Conservation (phyloP, 1,140 invertebrate species). For the Apis cerana region DNA sequence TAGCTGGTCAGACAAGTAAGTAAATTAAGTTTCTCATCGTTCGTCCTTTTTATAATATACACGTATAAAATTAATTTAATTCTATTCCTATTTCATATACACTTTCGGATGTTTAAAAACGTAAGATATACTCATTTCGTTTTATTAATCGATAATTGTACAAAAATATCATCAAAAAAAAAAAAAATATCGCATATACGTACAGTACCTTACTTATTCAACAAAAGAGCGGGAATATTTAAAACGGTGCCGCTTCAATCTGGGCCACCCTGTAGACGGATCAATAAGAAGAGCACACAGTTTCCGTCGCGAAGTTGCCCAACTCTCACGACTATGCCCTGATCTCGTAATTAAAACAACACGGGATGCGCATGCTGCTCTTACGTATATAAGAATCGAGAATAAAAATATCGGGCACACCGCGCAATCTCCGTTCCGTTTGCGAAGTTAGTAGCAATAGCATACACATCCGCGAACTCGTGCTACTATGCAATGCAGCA, state of each 20-base stretch:
- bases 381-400: not conserved
- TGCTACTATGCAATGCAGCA: slow-evolving; percentile 16
- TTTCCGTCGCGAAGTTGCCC: slow-evolving; percentile 10
- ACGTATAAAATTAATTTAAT: not conserved
- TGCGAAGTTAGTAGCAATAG: not conserved
- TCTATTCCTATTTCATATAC: not conserved
- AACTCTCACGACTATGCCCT: not conserved
- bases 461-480: slow-evolving; percentile 8
- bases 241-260: not conserved
- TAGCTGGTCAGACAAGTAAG: not conserved
- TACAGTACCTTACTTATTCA: too few relatives aligned
- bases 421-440: not conserved
- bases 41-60: too few relatives aligned
- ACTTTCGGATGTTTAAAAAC: not conserved
- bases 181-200: too few relatives aligned
- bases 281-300: slow-evolving; percentile 9
- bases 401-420: slow-evolving; percentile 8
- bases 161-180: too few relatives aligned
- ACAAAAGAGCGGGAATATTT: not conserved
- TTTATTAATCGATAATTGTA: too few relatives aligned
- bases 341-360: slow-evolving; percentile 6
- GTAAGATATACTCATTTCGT: too few relatives aligned
- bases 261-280: slow-evolving; percentile 26
- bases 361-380: not conserved
- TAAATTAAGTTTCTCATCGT: not conserved